Conservation (phyloP, 2,888 invertebrate genomes). For the Eupithecia subumbrata region DNA sequence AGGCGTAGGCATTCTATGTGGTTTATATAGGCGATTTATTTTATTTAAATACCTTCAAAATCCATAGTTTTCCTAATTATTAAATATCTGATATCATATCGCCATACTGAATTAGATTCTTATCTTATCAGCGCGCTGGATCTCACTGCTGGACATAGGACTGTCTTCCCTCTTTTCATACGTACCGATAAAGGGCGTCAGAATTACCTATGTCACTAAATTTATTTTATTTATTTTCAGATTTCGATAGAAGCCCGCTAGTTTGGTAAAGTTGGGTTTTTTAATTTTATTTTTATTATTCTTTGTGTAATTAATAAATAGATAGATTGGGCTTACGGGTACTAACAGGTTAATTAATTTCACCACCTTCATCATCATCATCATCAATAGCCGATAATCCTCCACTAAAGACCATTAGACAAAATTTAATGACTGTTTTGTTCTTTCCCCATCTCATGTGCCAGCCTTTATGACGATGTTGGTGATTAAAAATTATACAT, state of each 20-base stretch:
- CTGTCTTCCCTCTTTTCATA: too few species aligned
- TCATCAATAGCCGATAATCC: not conserved
- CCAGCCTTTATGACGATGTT: too few species aligned
- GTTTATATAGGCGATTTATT: too few species aligned
- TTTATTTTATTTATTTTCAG: not conserved
- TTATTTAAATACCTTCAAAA: too few species aligned
- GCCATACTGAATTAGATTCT: too few species aligned
- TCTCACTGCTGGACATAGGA: too few species aligned
- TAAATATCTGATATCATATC: too few species aligned
- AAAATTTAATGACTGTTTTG: not conserved
- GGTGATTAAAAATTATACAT: too few species aligned
- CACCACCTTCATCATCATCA: not conserved
- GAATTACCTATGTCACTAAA: not conserved
- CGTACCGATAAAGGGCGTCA: not conserved
- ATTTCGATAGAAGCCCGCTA: not conserved
- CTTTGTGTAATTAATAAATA: not conserved
- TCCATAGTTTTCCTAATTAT: too few species aligned
- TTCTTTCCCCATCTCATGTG: not conserved
- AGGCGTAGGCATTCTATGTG: too few species aligned
- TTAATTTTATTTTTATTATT: not conserved
- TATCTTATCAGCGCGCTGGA: too few species aligned
- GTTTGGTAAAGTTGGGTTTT: not conserved
- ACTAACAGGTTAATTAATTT: not conserved
- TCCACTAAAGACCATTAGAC: not conserved
- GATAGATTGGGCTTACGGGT: not conserved